Percentiles rank a stretch among this genome's conserved stretches.
phyloP scores from a whole-genome alignment of 2,113 vertebrate genomes.

The Pyxicephalus adspersus region DNA sequence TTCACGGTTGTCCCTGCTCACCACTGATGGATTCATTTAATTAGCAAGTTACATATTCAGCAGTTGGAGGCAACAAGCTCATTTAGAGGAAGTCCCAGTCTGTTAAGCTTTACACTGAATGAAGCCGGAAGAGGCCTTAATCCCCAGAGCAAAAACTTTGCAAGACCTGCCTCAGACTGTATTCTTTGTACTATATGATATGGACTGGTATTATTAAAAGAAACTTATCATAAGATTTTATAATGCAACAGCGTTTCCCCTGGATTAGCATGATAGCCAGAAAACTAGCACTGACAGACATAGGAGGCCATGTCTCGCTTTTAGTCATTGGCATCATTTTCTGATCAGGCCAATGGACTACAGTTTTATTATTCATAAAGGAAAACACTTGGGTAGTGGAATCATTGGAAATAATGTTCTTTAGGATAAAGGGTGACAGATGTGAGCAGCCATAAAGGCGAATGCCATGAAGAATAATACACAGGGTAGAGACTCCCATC shows the following conservation, averaged over 20 bases:
- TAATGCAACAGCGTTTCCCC: not conserved
- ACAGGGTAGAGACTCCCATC: no score
- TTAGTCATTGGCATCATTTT: no score
- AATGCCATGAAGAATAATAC: no score
- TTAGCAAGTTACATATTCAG: conserved; percentile 30
- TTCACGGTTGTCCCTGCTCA: conserved; percentile 12
- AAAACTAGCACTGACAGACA: not conserved
- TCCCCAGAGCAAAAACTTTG: not conserved
- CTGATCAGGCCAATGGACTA: no score
- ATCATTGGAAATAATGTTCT: no score
- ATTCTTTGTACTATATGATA: not conserved
- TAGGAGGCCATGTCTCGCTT: no score
- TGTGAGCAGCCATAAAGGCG: no score
- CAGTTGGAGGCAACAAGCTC: conserved; percentile 20
- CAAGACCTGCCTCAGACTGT: not conserved
- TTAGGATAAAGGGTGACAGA: no score
- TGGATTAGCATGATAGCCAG: not conserved
- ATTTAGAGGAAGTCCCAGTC: conserved; percentile 15
- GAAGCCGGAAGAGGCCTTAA: not conserved
- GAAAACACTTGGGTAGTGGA: no score
- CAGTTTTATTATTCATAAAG: no score
- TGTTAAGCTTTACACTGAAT: not conserved
- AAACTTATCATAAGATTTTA: not conserved
- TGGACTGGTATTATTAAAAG: no score
- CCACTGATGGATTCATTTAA: conserved; percentile 39